A percentile compares a stretch with the other conserved stretches of the same genome.
Conservation (phyloP, 2,888 invertebrate species). For the Drosophila kuntzei region DNA sequence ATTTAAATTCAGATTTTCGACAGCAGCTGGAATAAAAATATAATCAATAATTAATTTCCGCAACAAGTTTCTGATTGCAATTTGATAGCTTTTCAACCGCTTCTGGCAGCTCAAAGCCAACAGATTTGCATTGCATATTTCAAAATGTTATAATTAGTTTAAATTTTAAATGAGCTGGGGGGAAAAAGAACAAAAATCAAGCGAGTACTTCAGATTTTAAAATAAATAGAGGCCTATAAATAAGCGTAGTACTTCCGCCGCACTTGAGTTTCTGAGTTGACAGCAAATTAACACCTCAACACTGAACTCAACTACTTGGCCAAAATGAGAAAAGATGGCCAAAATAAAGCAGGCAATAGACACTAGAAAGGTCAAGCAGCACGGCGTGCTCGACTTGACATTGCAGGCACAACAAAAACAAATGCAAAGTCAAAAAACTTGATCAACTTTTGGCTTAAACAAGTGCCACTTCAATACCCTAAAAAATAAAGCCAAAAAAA, state of each 20-base stretch:
- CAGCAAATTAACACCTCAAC: slow-evolving; percentile 56
- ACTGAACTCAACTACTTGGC: slow-evolving; percentile 34
- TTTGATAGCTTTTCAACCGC: slow-evolving; percentile 38
- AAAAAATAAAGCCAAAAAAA: slow-evolving; percentile 28
- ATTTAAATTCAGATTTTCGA: slow-evolving; percentile 48
- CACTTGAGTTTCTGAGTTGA: slow-evolving; percentile 19
- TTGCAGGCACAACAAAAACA: slow-evolving; percentile 50
- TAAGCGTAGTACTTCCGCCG: slow-evolving; percentile 34
- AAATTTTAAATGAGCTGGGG: slow-evolving; percentile 33
- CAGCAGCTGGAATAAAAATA: slow-evolving; percentile 27
- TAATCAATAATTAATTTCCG: slow-evolving; percentile 73
- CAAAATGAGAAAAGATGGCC: slow-evolving; percentile 4
- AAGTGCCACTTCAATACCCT: slow-evolving; percentile 36
- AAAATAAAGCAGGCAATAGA: slow-evolving; percentile 3
- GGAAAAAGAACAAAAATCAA: not conserved
- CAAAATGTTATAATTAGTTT: slow-evolving; percentile 47
- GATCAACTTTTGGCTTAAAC: slow-evolving; percentile 22
- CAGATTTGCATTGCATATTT: slow-evolving; percentile 41
- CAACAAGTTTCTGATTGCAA: slow-evolving; percentile 60
- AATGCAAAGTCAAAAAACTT: slow-evolving; percentile 41
- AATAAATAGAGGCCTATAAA: slow-evolving; percentile 45
- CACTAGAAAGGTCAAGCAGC: slow-evolving; percentile 48
- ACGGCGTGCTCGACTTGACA: slow-evolving; percentile 64
- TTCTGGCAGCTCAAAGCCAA: slow-evolving; percentile 4
- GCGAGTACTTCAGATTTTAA: slow-evolving; percentile 19